phyloP scores from a whole-genome alignment of 1,140 invertebrate species.

The Oryctes rhinoceros region DNA sequence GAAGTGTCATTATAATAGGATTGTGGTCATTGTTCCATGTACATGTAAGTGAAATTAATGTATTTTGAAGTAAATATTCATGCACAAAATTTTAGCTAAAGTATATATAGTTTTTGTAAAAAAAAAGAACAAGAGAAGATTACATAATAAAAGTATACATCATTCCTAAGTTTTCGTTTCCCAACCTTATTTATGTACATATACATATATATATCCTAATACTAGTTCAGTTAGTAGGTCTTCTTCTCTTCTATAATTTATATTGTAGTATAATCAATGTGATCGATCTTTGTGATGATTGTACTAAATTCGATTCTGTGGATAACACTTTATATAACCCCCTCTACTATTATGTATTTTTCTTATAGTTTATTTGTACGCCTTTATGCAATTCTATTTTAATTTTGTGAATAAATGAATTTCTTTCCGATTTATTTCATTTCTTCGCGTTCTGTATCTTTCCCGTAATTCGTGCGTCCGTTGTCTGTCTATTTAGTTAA shows the following conservation, averaged over 20 bases:
- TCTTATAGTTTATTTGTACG: not conserved
- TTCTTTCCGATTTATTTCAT: conserved; percentile 25
- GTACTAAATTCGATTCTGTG: conserved; percentile 18
- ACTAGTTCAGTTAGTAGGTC: not conserved
- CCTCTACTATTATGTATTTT: conserved; percentile 5
- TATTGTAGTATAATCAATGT: conserved; percentile 29
- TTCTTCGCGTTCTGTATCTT: not conserved
- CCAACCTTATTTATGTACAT: not conserved
- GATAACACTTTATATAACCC: not conserved
- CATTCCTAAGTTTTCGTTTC: conserved; percentile 26
- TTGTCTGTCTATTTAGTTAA: no score
- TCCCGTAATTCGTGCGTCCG: no score
- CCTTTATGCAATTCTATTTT: conserved; percentile 25
- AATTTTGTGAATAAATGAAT: conserved; percentile 24
- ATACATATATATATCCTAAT: not conserved
- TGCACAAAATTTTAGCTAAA: conserved; percentile 41
- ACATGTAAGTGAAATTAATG: conserved; percentile 40
- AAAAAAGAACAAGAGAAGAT: conserved; percentile 24
- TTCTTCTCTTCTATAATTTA: conserved; percentile 6
- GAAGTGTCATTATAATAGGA: conserved; percentile 39
- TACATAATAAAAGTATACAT: conserved; percentile 21
- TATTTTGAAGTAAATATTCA: conserved; percentile 41
- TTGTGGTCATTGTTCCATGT: conserved; percentile 39
- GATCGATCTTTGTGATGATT: conserved; percentile 33
- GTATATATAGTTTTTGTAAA: conserved; percentile 41